A percentile compares a stretch with the other conserved stretches of the same genome.
Conservation (phyloP, 64 coral and sea anemone genomes). For the Pocillopora damicornis region DNA sequence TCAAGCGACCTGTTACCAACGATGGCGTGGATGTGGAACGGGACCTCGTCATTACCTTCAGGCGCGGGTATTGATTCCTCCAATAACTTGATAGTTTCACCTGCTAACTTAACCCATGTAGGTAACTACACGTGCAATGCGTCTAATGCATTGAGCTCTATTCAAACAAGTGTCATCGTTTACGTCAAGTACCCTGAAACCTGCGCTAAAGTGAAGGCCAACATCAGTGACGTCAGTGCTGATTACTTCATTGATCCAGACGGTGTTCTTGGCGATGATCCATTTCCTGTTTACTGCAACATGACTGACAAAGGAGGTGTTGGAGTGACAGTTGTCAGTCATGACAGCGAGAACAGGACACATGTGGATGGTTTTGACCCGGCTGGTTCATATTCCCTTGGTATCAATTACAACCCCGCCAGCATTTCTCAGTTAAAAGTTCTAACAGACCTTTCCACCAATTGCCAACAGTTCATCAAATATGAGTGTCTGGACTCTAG, state of each 20-base stretch:
- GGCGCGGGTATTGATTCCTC: neutral
- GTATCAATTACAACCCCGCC: constrained; percentile 2
- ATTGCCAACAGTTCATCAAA: constrained; percentile 55
- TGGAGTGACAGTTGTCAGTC: constrained; percentile 65
- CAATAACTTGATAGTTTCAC: neutral
- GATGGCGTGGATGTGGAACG: constrained; percentile 15
- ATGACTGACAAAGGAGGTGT: constrained; percentile 39
- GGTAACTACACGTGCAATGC: constrained; percentile 41
- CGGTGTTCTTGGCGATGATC: constrained; percentile 11
- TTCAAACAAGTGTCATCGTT: neutral
- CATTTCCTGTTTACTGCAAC: constrained; percentile 55
- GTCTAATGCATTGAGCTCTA: neutral
- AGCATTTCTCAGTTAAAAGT: neutral
- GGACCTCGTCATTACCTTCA: neutral
- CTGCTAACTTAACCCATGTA: neutral
- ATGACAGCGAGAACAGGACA: constrained; percentile 42
- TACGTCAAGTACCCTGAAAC: neutral
- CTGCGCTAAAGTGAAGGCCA: neutral
- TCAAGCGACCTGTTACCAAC: neutral
- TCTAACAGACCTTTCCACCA: neutral
- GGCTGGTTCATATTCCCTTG: neutral
- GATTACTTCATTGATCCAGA: constrained; percentile 45
- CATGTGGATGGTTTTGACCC: neutral
- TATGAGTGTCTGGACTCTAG: constrained; percentile 18
- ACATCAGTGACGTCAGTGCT: neutral